Evolutionary conservation across 2,113 vertebrate species (phyloP), one percentile per base, ranked within the genome.

Genomic region (Climacteris rufus): DNA sequence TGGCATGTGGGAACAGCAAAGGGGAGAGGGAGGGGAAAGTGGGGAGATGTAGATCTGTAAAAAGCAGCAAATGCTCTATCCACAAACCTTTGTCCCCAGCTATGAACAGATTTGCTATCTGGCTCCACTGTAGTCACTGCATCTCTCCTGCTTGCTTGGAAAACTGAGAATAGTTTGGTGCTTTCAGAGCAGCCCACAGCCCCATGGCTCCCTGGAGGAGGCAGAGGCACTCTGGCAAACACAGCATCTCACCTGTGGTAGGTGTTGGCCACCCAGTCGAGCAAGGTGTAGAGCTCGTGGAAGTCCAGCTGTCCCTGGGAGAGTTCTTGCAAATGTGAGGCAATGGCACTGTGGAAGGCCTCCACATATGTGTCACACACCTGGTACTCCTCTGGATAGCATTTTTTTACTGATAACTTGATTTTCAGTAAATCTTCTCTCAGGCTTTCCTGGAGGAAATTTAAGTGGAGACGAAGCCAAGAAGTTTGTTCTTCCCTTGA

Each of bases 261-360:
- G 17, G 53, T 95, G 16, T 98, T 98, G 88, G 96, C 94, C 37
- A 97, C 93, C 98, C 98, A 98, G 70, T 97, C 3, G 5, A 98
- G 97, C 59, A 98, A 77, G 17, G 69, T 53, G 23, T 97, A 97
- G 35, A 97, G 78, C 65, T 98, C 97, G 0, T 54, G 80, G 70
- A 87, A 83, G 65, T 96, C 83, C 75, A 97, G 65, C 0, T 23
- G 47, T 22, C 23, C 27, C 9, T 65, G 89, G 23, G 87, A 94
- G 3, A 98, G 88, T 33, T 83, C 89, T 93, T 97, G 96, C 50
- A 98, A 56, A 63, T 98, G 97, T 22, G 93, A 95, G 44, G 97
- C 97, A 82, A 98, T 74, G 5, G 97, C 97, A 31, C 59, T 22
- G 44, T 98, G 98, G 85, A 98, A 98, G 60, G 97, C 97, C 12